Base-by-base conservation (phyloP, 2,888 invertebrate genomes). In the Troglohyphantes excavatus region DNA sequence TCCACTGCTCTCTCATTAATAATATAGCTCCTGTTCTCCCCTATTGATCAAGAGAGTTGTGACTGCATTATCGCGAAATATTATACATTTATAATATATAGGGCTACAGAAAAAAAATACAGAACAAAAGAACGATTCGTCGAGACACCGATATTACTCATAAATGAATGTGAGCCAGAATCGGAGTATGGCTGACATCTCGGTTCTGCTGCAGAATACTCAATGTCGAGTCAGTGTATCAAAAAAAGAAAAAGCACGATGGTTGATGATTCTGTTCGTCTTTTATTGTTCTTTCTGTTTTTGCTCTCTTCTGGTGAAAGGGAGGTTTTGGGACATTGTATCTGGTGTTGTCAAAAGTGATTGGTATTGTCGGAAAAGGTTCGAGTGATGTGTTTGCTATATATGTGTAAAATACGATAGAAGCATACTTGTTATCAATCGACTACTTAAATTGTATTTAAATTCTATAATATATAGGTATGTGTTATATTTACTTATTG, bases 1-100 rank as follows among this genome's bases (percentile, higher is more conserved):
- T 82, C 53, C 59, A 82, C 39, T 59, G 26, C 70, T 26, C 59
- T 26, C 59, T 33, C 82, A 70, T 82, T 82, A 82, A 82, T 82
- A 81, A 81, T 70, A 27, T 33, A 68, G 53, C 59, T 59, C 43
- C 46, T 53, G 53, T 53, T 53, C 53, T 53, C 53, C 53, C 17
- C 7, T 53, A 53, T 53, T 53, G 53, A 53, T 53, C 53, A 53
- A n/a, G 53, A 53, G 65, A 6, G 11, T 26, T 26, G 23, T 33
- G 33, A 33, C n/a, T 33, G 26, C 33, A 33, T 68, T 68, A 68
- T 33, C 65, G 19, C 65, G 65, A 65, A 65, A 65, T 65, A 65
- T 23, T 23, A 29, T 33, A 68, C 53, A 53, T 53, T 53, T 53
- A 53, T 53, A 29, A 65, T 65, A 27, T n/a, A n/a, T 65, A 29